Base-by-base conservation (phyloP, 2,888 invertebrate genomes). In the Diadegma fenestrale region DNA sequence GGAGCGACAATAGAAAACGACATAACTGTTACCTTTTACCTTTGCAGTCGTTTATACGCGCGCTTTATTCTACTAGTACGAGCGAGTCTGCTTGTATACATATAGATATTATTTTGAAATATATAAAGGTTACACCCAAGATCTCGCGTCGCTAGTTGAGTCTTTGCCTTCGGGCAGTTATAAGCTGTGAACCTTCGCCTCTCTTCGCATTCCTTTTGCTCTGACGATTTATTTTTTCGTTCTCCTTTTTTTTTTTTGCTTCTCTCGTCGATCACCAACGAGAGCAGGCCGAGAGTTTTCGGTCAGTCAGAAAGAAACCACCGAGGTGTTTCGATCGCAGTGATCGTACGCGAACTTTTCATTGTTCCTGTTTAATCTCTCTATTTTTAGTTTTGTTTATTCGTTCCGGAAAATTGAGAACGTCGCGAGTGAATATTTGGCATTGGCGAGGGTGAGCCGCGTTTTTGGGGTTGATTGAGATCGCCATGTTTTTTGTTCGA, bases 1-100 rank as follows among this genome's bases (percentile, higher is more conserved):
- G 80, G 26, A 77, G 87, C 87, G 90, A 93, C 93, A 93, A 93
- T 93, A 89, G 91, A 89, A 83, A 82, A 77, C 26, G 54, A 66
- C 82, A 86, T 89, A 92, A 91, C 91, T 91, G 91, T 91, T 90
- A 89, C 86, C 87, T 88, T 89, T 88, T 82, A 82, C 80, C 84
- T 85, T 71, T 82, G 69, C 33, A 63, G 71, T 83, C 85, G 73
- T 77, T 80, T 63, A 77, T 80, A 58, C 19, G 54, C 19, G 54
- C 41, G 17, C 41, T 61, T 79, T 61, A 37, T 37, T 37, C 2
- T 6, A 33, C 43, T 48, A 69, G 19, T 26, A 43, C 19, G 30
- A 8, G 33, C 43, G 19, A 43, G 41, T n/a, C n/a, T n/a, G 48
- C 14, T 22, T n/a, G 12, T 63, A 41, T 22, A 43, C 58, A 48